Evolutionary conservation across 2,113 vertebrate species (phyloP), one percentile per base, ranked within the genome.

Genomic region (Elaphurus davidianus): DNA sequence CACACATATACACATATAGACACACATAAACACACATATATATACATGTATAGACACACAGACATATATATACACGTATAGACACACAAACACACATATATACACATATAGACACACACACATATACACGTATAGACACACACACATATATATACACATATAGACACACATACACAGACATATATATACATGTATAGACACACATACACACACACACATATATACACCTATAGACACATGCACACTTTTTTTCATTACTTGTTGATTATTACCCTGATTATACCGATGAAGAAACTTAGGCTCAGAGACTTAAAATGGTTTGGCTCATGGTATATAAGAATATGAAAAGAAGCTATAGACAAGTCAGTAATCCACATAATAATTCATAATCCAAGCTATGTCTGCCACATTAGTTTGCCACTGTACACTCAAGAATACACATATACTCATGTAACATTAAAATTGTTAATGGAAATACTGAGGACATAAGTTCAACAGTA

Each of bases 1-100:
- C 4, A 86, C 2, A 84, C 7, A 59, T 1, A 43, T 5, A 43
- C 43, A 43, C 43, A 6, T 43, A 43, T 43, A 43, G 1, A 67
- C n/a, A n/a, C 8, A n/a, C 5, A 6, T 1, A 64, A 0, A 19
- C 2, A 55, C 47, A 43, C 43, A 43, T 1, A 43, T 43, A 43
- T 43, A 43, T 43, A 43, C 43, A 43, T 6, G 43, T 43, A 43
- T 43, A 43, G 43, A 43, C 43, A 43, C 43, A 43, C 43, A 43
- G 3, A 55, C 10, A n/a, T 4, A 40, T 4, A 40, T 40, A 40
- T 40, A 40, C 40, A 40, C 40, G 40, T 40, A 40, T 40, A 40
- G 40, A 40, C 16, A 45, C 43, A 43, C 43, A 43, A 5, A 6
- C 1, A 86, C 1, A 84, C n/a, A n/a, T n/a, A n/a, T n/a, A n/a